phyloP scores from a whole-genome alignment of 2,113 vertebrate genomes.

The Notiomystis cincta region DNA sequence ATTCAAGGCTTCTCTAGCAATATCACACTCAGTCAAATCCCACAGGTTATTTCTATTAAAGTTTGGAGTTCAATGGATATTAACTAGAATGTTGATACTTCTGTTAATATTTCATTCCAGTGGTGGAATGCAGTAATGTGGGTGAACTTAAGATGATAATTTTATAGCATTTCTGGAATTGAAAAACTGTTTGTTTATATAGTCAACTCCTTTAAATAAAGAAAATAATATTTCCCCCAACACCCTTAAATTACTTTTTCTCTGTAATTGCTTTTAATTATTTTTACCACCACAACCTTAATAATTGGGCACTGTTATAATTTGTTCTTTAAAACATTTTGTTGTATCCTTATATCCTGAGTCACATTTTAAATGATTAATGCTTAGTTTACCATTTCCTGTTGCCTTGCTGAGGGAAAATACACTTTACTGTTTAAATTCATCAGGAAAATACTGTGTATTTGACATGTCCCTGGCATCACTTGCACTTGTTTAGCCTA shows the following conservation, averaged over 20 bases:
- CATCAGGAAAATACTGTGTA: not conserved
- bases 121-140: conserved; percentile 25
- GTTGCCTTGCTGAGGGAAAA: not conserved
- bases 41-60: conserved; percentile 76
- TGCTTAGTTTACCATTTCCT: not conserved
- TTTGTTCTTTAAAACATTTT: not conserved
- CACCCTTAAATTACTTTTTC: not conserved
- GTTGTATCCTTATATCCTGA: not conserved
- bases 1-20: conserved; percentile 67
- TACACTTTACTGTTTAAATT: not conserved
- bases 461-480: not conserved
- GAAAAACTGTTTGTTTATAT: conserved; percentile 52
- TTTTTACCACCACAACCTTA: not conserved
- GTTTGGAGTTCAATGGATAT: conserved; percentile 71
- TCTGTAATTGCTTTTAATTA: not conserved
- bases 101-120: conserved; percentile 67
- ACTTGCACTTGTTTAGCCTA: not conserved
- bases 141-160: conserved; percentile 52
- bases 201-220: conserved; percentile 55
- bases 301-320: not conserved
- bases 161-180: conserved; percentile 28
- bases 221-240: conserved; percentile 17
- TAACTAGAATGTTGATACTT: conserved; percentile 66
- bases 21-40: conserved; percentile 72
- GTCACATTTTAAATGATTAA: not conserved